Evolutionary conservation across 2,797 vertebrate genomes (phyloP).

Genomic region (Xiphorhynchus erythropygius): DNA sequence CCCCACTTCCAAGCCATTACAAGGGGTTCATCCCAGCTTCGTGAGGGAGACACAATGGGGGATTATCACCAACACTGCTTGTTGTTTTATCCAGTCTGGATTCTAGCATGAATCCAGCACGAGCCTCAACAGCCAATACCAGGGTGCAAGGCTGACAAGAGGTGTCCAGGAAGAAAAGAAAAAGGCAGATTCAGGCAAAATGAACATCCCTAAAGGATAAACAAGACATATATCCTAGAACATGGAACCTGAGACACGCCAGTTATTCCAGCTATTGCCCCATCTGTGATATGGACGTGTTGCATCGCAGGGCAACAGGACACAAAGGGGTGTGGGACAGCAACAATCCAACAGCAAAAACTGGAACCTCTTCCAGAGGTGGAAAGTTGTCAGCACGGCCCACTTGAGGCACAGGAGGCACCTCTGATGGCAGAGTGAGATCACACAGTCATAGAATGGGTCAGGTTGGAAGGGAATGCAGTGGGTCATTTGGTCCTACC

Average conservation of each 20-base stretch:
- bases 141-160: not conserved
- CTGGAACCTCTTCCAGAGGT: not conserved
- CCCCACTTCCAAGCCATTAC: not conserved
- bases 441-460: not conserved
- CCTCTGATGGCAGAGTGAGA: not conserved
- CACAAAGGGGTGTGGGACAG: not conserved
- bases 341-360: not conserved
- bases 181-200: not conserved
- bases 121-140: not conserved
- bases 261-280: fast-evolving
- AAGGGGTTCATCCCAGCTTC: not conserved
- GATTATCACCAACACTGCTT: not conserved
- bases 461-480: not conserved
- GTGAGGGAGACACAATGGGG: constrained; percentile 16
- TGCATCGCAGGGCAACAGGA: fast-evolving
- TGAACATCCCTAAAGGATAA: not conserved
- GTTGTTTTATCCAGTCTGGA: not conserved
- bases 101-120: not conserved
- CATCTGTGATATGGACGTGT: fast-evolving
- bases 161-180: not conserved
- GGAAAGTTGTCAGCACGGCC: not conserved
- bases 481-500: too few species aligned
- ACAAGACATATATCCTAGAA: not conserved
- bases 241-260: fast-evolving
- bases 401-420: not conserved